phyloP scores from a whole-genome alignment of 2,888 invertebrate species.

The Mongoloraphidia duomilia region DNA sequence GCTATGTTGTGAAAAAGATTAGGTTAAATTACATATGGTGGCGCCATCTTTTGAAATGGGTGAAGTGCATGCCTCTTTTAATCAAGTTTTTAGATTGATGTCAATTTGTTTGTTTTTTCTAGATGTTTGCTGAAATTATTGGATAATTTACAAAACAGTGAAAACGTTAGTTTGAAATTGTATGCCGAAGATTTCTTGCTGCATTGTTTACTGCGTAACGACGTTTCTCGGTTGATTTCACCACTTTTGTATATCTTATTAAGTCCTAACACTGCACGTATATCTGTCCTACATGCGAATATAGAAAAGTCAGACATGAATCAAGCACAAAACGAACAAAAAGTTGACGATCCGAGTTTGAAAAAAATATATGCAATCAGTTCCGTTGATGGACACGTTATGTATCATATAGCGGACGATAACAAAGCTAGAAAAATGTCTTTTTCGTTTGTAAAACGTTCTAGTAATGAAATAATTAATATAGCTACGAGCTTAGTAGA shows the following conservation, averaged over 20 bases:
- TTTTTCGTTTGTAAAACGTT: slow-evolving; percentile 26
- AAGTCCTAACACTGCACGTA: slow-evolving; percentile 64
- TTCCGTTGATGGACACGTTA: slow-evolving; percentile 65
- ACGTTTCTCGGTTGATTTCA: slow-evolving; percentile 62
- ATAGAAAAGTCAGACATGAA: slow-evolving; percentile 28
- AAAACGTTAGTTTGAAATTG: slow-evolving; percentile 41
- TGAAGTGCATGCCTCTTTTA: too few species aligned
- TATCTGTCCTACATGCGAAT: slow-evolving; percentile 61
- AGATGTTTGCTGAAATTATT: slow-evolving; percentile 60
- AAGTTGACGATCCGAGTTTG: slow-evolving; percentile 23
- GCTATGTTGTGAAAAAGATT: too few species aligned
- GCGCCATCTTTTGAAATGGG: too few species aligned
- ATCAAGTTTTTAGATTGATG: too few species aligned
- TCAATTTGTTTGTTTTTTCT: slow-evolving; percentile 20
- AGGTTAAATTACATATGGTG: too few species aligned
- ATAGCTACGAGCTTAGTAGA: slow-evolving; percentile 28
- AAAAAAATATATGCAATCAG: slow-evolving; percentile 68
- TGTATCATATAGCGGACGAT: slow-evolving; percentile 40
- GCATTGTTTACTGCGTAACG: slow-evolving; percentile 57
- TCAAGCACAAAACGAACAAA: slow-evolving; percentile 21
- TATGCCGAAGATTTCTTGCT: slow-evolving; percentile 64
- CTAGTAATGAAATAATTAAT: slow-evolving; percentile 21
- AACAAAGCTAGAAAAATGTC: slow-evolving; percentile 27
- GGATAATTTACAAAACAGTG: slow-evolving; percentile 45
- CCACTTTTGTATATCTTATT: slow-evolving; percentile 62